These are phyloP conservation scores for Cordilura impudica DNA, from an alignment of 2,888 invertebrate genomes.

Conservation along the genomic window DNA sequence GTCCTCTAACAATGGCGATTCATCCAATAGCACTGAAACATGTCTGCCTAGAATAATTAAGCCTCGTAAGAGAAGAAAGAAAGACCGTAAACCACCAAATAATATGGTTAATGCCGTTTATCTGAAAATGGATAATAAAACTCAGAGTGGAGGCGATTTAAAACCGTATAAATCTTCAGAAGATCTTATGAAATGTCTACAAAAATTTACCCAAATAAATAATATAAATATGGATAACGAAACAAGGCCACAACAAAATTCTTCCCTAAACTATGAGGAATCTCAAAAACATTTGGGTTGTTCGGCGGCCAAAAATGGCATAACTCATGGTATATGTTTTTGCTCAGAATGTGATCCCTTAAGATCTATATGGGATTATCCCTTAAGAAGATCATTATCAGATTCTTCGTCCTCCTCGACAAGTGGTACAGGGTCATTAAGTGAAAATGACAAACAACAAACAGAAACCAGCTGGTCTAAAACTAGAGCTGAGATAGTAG, in stretches of 20 bases:
- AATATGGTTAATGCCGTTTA: constrained; percentile 64
- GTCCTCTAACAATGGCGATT: constrained; percentile 36
- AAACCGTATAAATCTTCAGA: constrained; percentile 53
- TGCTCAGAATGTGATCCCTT: constrained; percentile 75
- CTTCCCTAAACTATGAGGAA: neutral
- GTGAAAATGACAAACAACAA: constrained; percentile 56
- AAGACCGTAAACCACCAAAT: constrained; percentile 87
- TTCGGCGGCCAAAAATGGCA: neutral
- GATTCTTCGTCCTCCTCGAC: constrained; percentile 73
- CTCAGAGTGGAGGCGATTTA: constrained; percentile 13
- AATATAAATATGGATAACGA: constrained; percentile 9
- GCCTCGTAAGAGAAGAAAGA: constrained; percentile 92
- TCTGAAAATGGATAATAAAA: constrained; percentile 52
- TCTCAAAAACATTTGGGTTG: constrained; percentile 28
- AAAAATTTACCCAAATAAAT: constrained; percentile 49
- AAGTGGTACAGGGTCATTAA: constrained; percentile 64
- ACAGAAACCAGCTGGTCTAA: constrained; percentile 21
- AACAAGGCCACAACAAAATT: neutral
- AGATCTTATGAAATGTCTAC: constrained; percentile 55
- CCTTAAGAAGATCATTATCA: constrained; percentile 75
- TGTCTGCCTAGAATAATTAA: constrained; percentile 93
- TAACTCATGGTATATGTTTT: constrained; percentile 70
- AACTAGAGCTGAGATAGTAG: constrained; percentile 72
- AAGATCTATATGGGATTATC: constrained; percentile 77
- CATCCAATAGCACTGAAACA: constrained; percentile 74